Percentiles rank a stretch among this genome's conserved stretches.
phyloP scores from a whole-genome alignment of 2,113 vertebrate genomes.

The Oriolus oriolus region DNA sequence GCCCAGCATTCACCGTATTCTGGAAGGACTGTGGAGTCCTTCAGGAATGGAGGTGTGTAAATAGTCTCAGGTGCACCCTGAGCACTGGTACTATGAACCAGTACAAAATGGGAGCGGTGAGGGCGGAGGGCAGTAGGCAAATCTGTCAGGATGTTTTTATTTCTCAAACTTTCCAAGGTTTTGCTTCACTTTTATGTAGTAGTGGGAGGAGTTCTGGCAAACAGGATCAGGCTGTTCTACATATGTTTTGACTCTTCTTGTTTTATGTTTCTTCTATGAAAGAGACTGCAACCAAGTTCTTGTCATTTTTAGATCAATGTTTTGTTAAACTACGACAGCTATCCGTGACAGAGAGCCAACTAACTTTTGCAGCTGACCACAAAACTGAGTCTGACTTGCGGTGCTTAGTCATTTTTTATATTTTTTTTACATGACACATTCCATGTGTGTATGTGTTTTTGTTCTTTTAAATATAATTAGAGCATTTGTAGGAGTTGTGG shows the following conservation, averaged over 20 bases:
- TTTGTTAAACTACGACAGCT: constrained; percentile 61
- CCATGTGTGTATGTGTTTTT: constrained; percentile 17
- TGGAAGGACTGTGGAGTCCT: neutral
- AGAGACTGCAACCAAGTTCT: constrained; percentile 58
- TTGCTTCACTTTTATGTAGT: neutral
- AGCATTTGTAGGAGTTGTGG: neutral
- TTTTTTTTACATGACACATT: neutral
- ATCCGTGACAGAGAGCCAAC: constrained; percentile 52
- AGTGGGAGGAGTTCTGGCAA: constrained; percentile 56
- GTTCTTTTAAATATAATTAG: constrained; percentile 22
- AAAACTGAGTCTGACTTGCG: constrained; percentile 40
- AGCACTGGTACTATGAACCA: neutral
- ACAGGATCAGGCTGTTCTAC: constrained; percentile 24
- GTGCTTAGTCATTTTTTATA: constrained; percentile 54
- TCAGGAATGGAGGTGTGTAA: neutral
- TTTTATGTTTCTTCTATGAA: constrained; percentile 56
- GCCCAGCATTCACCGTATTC: neutral
- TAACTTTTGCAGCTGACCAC: constrained; percentile 64
- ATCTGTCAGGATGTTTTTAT: neutral
- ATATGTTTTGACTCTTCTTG: constrained; percentile 63
- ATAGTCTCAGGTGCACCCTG: neutral
- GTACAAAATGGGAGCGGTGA: neutral
- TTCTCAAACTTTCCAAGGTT: neutral
- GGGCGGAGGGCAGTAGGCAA: neutral
- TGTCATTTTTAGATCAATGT: constrained; percentile 65